Evolutionary conservation across 1,140 invertebrate species (phyloP), one percentile per base, ranked within the genome.

Genomic region (Arctopsyche grandis): DNA sequence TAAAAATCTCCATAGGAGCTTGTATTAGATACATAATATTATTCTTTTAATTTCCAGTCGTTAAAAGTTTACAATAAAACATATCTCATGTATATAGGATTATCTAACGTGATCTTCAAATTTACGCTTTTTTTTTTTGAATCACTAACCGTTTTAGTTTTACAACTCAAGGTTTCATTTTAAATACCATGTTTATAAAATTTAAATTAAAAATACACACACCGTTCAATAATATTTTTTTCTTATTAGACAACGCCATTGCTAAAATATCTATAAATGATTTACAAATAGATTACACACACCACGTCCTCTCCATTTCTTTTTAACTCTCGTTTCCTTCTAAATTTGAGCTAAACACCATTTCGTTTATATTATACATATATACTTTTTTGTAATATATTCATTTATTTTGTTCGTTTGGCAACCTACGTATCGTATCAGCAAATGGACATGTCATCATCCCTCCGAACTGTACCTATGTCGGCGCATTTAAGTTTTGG

Each of bases 1-100:
- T 86, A 87, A 87, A 88, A 88, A 87, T 87, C 87, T 89, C 87
- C 87, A 88, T 87, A 88, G 87, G 87, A 87, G 88, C 84, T 87
- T 85, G 84, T 85, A 82, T 82, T 82, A 82, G 79, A 80, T 82
- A 82, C 77, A 82, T 77, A 82, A 80, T 38, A 38, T 80, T 81
- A 80, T 80, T 82, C 75, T 82, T 82, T 82, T 80, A 82, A 80
- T 79, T 82, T 80, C 79, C 81, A 82, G 81, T 82, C 81, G 79
- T 82, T 82, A 80, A 80, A 82, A 82, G 81, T 82, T 78, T 80
- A 78, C 75, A 82, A 75, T 82, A 80, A 82, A 82, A 82, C 79
- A 80, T 81, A 79, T 79, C 38, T 73, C 76, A 60, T 80, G 75
- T 78, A 76, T 48, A 66, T 79, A 80, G 77, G 74, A 82, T 82